Conservation (phyloP, 2,888 invertebrate species). For the Campaea margaritaria region DNA sequence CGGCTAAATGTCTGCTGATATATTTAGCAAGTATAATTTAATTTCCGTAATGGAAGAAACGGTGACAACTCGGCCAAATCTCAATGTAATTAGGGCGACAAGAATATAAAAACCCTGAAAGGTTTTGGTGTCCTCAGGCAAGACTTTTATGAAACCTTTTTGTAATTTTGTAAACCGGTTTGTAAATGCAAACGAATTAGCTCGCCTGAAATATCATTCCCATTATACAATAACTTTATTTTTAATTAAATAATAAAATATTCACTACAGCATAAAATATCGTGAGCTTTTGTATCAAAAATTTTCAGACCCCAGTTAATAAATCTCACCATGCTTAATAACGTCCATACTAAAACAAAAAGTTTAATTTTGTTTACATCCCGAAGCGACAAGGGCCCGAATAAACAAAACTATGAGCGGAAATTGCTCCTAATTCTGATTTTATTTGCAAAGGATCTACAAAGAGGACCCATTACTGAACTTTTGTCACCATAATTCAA, state of each 20-base stretch:
- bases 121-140: constrained; percentile 8
- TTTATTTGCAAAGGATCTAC: constrained; percentile 40
- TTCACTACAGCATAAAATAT: no score
- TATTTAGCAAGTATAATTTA: constrained; percentile 60
- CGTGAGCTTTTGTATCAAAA: no score
- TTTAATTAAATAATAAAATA: no score
- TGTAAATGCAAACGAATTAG: neutral
- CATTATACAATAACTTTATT: no score
- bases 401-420: constrained; percentile 40
- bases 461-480: constrained; percentile 46
- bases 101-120: constrained; percentile 19
- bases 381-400: constrained; percentile 12
- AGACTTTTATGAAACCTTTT: neutral
- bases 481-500: constrained; percentile 45
- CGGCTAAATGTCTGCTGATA: constrained; percentile 48
- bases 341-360: constrained; percentile 16
- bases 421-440: constrained; percentile 39
- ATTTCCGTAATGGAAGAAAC: constrained; percentile 68
- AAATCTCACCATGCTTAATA: neutral
- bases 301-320: no score
- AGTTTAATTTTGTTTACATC: constrained; percentile 29
- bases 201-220: no score
- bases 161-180: neutral
- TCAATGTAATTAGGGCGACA: constrained; percentile 27
- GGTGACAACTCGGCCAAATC: constrained; percentile 34